Percentiles rank a stretch among this genome's conserved stretches.
Evolutionary conservation across 2,888 invertebrate genomes (phyloP).

Genomic region (Callinectes sapidus): DNA sequence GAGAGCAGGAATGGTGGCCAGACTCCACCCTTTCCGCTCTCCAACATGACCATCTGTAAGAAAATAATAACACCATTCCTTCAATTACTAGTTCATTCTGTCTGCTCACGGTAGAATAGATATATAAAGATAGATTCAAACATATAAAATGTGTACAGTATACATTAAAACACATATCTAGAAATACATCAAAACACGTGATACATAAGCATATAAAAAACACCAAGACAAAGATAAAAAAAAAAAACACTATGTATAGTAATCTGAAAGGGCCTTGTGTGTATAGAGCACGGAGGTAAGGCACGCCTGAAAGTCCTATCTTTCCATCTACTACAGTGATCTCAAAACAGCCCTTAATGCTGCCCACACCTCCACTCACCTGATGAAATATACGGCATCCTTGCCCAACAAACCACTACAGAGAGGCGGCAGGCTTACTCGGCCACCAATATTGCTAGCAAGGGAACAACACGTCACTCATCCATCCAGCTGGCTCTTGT

Average conservation of each 20-base stretch:
- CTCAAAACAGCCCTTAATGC: background rate
- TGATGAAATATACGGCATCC: conserved; percentile 51
- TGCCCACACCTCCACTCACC: background rate
- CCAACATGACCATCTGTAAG: conserved; percentile 41
- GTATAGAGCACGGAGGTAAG: no score
- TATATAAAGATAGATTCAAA: background rate
- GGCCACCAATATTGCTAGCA: background rate
- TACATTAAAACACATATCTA: no score
- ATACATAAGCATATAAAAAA: no score
- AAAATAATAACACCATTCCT: background rate
- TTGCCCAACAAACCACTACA: background rate
- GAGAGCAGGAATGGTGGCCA: conserved; percentile 27
- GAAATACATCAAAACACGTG: no score
- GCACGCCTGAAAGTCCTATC: no score
- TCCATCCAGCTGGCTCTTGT: background rate
- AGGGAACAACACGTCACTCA: background rate
- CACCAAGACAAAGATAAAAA: no score
- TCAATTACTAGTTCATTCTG: background rate
- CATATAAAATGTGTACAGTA: no score
- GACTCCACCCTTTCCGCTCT: conserved; percentile 38
- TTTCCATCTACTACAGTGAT: background rate
- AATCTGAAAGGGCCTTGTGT: no score
- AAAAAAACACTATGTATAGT: no score
- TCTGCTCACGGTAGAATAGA: background rate
- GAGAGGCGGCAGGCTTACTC: background rate